Evolutionary conservation across 2,113 vertebrate species (phyloP), one percentile per base, ranked within the genome.

Genomic region (Perccottus glenii): DNA sequence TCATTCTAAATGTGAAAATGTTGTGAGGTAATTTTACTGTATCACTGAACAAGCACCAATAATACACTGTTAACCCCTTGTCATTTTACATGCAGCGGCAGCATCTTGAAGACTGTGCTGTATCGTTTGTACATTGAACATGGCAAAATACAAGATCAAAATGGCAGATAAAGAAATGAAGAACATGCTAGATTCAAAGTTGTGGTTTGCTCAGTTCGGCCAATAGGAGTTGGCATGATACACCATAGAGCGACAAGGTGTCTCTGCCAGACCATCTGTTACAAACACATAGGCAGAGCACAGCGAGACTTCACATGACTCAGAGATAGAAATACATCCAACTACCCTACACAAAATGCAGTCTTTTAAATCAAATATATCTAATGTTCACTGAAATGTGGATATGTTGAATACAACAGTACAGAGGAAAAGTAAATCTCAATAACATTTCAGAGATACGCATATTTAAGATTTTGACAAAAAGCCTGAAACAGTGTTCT

Each of bases 241-340:
- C 55, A 66, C 51, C 65, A 68, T 63, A 64, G 72, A 80, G 81
- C 44, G 63, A 78, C 66, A 82, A 80, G 78, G 84, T 79, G 64
- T 55, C 78, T 68, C 72, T 81, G 80, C 80, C 85, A 86, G 75
- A 80, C 88, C 82, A 88, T 87, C 84, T 85, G 85, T 81, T 77
- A 77, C 49, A 59, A 66, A 65, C 75, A 60, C 72, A 62, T 55
- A 83, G 60, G 63, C 69, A 75, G 66, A 60, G 74, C 73, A 80
- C 47, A 42, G 56, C 74, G 60, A 80, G 78, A 81, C 68, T 68
- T 81, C 67, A 76, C 46, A 65, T 84, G 69, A 80, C 53, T 84
- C 64, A 77, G 52, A 74, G 67, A 80, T 15, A 65, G 64, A 83
- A 80, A 77, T 58, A 45, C 56, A 59, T 61, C 48, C 52, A 79